Conservation (phyloP, 2,797 vertebrate genomes). For the Psittacula echo region DNA sequence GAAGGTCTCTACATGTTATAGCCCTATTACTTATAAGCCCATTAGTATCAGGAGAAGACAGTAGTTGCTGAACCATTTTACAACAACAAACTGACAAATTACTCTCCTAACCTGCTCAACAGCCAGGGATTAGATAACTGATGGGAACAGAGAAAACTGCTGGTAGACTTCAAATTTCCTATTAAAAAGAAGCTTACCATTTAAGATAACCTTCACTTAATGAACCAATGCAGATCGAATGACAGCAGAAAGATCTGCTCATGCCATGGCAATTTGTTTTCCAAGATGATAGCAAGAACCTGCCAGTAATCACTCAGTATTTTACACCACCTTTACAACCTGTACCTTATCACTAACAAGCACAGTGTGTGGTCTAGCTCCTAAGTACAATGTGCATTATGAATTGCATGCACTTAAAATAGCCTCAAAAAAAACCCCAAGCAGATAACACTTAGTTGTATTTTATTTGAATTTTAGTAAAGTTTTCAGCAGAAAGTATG, state of each 20-base stretch:
- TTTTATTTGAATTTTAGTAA: background rate
- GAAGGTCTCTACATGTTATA: background rate
- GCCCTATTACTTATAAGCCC: background rate
- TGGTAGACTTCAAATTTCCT: background rate
- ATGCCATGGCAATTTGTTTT: background rate
- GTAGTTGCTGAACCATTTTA: background rate
- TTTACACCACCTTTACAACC: background rate
- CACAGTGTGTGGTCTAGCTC: background rate
- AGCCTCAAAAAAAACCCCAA: background rate
- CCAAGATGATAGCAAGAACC: background rate
- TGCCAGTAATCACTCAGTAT: background rate
- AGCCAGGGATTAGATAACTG: accelerated
- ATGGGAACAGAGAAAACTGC: background rate
- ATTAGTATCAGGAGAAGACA: background rate
- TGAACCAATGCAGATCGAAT: background rate
- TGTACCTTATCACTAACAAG: background rate
- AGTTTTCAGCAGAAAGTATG: background rate
- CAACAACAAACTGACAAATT: background rate
- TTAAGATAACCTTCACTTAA: background rate
- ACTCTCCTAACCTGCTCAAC: background rate
- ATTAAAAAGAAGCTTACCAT: background rate
- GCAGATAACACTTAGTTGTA: background rate
- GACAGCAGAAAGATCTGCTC: background rate
- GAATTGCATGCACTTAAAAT: background rate
- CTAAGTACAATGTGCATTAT: accelerated